These are phyloP conservation scores for Saiga tatarica DNA, from an alignment of 2,113 vertebrate species.

Conservation along the genomic window DNA sequence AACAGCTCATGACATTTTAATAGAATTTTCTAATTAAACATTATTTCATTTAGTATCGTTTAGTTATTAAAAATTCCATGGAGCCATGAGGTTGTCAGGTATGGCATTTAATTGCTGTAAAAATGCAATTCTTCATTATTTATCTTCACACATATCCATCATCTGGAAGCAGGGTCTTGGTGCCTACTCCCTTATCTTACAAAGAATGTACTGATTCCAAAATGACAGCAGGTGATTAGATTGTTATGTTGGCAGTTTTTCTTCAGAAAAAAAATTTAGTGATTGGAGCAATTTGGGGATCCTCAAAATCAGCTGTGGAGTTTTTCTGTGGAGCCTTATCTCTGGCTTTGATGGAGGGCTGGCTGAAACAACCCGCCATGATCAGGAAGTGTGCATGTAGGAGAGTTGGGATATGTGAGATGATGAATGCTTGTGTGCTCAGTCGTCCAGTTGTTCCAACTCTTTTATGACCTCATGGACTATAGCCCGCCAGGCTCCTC, in stretches of 20 bases:
- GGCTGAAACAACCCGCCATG: rapidly evolving
- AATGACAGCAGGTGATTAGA: slow-evolving; percentile 70
- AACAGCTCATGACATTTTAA: slow-evolving; percentile 35
- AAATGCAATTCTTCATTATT: slow-evolving; percentile 48
- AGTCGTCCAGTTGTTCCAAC: neutral
- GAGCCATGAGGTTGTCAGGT: slow-evolving; percentile 58
- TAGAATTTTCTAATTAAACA: slow-evolving; percentile 60
- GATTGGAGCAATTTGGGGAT: slow-evolving; percentile 55
- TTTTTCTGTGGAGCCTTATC: neutral
- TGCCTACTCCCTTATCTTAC: slow-evolving; percentile 22
- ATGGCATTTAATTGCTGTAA: slow-evolving; percentile 55
- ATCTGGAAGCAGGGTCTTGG: slow-evolving; percentile 19
- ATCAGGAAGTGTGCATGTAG: rapidly evolving
- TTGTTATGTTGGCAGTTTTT: slow-evolving; percentile 55
- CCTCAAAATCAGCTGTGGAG: slow-evolving; percentile 54
- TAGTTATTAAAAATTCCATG: slow-evolving; percentile 55
- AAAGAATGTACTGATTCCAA: slow-evolving; percentile 75
- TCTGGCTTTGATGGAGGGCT: neutral
- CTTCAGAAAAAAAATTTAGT: slow-evolving; percentile 57
- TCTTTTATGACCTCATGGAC: neutral
- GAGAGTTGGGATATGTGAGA: rapidly evolving
- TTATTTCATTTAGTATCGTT: slow-evolving; percentile 55
- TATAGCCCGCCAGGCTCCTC: neutral
- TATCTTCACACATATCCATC: slow-evolving; percentile 39
- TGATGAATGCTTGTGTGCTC: neutral